Base-by-base conservation (phyloP, 2,113 vertebrate genomes). In the Tapirus terrestris region DNA sequence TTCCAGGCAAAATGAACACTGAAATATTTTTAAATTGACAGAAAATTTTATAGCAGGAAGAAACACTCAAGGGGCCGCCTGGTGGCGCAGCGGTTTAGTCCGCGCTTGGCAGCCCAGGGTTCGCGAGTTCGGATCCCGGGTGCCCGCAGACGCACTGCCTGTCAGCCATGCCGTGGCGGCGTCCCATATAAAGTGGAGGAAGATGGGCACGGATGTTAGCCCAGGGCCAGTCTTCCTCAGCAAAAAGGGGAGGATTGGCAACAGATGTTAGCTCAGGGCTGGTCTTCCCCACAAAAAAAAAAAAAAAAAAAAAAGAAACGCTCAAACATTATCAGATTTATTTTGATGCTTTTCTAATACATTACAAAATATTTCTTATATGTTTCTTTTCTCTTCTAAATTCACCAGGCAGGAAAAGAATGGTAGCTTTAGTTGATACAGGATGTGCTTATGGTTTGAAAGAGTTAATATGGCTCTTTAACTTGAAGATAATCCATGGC, bases 401-500 rank as follows among this genome's bases (percentile, higher is more conserved):
- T 81, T 84, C 17, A 90, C 8, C 6, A 91, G 63, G 4, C 12
- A 85, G 18, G 31, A 67, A 95, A 75, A n/a, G 8, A 76, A 8
- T 63, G 65, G 27, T 29, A n/a, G 16, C 36, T 4, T 3, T 83
- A 53, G 33, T 51, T 82, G 9, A 36, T n/a, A 29, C 5, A 11
- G 56, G 31, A 18, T 10, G 2, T 53, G 7, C 2, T 79, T 56
- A 79, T 60, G 45, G 11, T 45, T 63, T 90, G 1, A 93, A 93
- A n/a, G 21, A 51, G 36, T 89, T 86, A 80, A 92, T 63, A 80
- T 51, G 33, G 13, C 11, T 81, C 12, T 84, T 91, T 89, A 89
- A 84, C 58, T 58, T 81, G 39, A 94, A 77, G 25, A 82, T 68
- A 96, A 89, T 89, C 84, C 96, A 96, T 58, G 45, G 14, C 45